phyloP scores from a whole-genome alignment of 2,888 invertebrate genomes.

The Ectropis crepuscularia region DNA sequence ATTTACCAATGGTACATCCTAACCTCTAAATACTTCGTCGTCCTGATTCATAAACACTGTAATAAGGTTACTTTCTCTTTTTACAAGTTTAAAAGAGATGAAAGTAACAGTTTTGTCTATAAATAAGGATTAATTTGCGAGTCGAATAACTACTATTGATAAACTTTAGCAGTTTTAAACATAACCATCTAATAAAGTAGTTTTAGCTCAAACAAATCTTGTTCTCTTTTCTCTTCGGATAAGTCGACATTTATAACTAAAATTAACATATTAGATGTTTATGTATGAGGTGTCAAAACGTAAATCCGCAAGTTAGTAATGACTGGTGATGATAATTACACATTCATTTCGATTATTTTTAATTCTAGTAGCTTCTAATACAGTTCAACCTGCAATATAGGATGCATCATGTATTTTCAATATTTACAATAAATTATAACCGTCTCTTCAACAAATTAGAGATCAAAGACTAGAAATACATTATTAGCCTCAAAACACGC shows the following conservation, averaged over 20 bases:
- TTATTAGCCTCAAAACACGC: constrained; percentile 56
- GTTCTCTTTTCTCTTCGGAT: too few relatives aligned
- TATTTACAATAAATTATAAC: constrained; percentile 3
- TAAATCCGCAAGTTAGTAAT: constrained; percentile 64
- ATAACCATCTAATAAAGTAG: too few relatives aligned
- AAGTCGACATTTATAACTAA: too few relatives aligned
- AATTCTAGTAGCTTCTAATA: constrained; percentile 41
- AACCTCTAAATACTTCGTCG: constrained; percentile 14
- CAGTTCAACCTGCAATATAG: constrained; percentile 52
- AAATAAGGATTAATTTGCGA: not conserved
- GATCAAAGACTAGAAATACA: constrained; percentile 65
- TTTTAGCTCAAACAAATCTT: too few relatives aligned
- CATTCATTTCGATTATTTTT: constrained; percentile 40
- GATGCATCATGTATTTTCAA: not conserved
- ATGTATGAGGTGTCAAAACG: constrained; percentile 22
- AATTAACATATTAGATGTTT: too few relatives aligned
- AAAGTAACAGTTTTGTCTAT: too few relatives aligned
- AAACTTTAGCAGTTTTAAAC: constrained; percentile 31
- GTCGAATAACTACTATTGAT: constrained; percentile 20
- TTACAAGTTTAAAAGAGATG: too few relatives aligned
- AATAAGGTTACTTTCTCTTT: too few relatives aligned
- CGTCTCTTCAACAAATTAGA: constrained; percentile 40
- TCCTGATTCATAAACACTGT: too few relatives aligned
- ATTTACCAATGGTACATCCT: constrained; percentile 11
- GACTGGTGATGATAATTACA: constrained; percentile 50